phyloP scores from a whole-genome alignment of 2,888 invertebrate genomes.

The Tupiocoris notatus region DNA sequence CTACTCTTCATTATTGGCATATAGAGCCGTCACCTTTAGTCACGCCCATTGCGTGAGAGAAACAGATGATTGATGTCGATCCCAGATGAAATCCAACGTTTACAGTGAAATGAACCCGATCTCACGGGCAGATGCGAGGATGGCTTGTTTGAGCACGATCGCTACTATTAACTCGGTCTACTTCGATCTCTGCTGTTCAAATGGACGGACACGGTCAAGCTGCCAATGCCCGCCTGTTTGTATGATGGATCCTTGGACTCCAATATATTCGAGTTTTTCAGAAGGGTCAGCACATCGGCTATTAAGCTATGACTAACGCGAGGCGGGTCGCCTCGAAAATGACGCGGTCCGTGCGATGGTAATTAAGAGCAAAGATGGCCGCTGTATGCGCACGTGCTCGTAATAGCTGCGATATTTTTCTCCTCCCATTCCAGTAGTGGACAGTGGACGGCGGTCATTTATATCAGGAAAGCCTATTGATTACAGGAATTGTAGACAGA shows the following conservation, averaged over 20 bases:
- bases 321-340: constrained; percentile 23
- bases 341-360: constrained; percentile 22
- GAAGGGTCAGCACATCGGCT: not conserved
- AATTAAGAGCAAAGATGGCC: constrained; percentile 44
- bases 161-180: not conserved
- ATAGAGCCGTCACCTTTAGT: too few relatives aligned
- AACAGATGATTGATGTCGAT: not conserved
- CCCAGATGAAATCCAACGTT: not conserved
- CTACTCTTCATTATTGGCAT: too few relatives aligned
- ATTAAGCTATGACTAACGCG: constrained; percentile 29
- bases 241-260: not conserved
- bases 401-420: constrained; percentile 32
- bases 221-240: too few relatives aligned
- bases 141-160: not conserved
- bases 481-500: not conserved
- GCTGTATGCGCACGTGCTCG: constrained; percentile 32
- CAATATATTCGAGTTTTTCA: not conserved
- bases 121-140: not conserved
- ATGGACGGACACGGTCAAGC: too few relatives aligned
- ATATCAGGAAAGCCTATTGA: constrained; percentile 17
- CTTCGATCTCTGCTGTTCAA: not conserved
- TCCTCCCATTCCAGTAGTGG: constrained; percentile 6
- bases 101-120: not conserved
- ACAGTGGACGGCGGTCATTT: constrained; percentile 31
- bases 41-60: not conserved